phyloP scores from a whole-genome alignment of 53 echinoderm and acorn worm species.

The Echinometra lucunter region DNA sequence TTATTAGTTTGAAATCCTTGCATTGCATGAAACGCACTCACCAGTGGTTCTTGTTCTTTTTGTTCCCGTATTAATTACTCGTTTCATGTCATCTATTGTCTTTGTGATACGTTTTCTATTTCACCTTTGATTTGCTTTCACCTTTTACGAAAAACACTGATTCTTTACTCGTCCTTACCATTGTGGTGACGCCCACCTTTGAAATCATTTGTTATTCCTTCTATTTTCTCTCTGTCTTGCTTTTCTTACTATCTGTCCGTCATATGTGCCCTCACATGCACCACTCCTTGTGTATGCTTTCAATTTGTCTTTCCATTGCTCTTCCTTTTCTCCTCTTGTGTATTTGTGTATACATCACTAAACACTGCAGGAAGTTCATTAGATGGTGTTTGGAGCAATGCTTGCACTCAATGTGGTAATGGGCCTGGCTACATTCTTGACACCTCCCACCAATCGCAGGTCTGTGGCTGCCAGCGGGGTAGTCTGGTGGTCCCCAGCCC shows the following conservation, averaged over 20 bases:
- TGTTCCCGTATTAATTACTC: constrained; percentile 4
- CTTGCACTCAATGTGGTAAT: constrained; percentile 78
- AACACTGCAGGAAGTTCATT: constrained; percentile 75
- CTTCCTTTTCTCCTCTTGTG: constrained; percentile 19
- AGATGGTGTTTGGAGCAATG: constrained; percentile 89
- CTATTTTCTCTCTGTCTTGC: background rate
- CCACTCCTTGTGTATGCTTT: background rate
- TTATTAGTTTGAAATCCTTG: background rate
- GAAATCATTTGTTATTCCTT: background rate
- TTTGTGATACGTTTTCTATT: background rate
- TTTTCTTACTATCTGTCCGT: background rate
- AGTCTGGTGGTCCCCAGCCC: constrained; percentile 75
- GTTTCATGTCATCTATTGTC: background rate
- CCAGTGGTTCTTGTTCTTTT: background rate
- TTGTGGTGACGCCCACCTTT: background rate
- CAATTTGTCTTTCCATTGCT: constrained; percentile 29
- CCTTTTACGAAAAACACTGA: background rate
- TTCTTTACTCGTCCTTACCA: background rate
- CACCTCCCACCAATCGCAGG: constrained; percentile 62
- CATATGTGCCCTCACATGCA: background rate
- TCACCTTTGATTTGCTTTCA: background rate
- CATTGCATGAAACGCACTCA: background rate
- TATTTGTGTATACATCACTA: constrained; percentile 10
- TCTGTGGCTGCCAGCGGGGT: constrained; percentile 80
- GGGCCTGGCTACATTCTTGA: constrained; percentile 75